Evolutionary conservation across 2,888 invertebrate species (phyloP), one percentile per base, ranked within the genome.

Genomic region (Ochropleura plecta): DNA sequence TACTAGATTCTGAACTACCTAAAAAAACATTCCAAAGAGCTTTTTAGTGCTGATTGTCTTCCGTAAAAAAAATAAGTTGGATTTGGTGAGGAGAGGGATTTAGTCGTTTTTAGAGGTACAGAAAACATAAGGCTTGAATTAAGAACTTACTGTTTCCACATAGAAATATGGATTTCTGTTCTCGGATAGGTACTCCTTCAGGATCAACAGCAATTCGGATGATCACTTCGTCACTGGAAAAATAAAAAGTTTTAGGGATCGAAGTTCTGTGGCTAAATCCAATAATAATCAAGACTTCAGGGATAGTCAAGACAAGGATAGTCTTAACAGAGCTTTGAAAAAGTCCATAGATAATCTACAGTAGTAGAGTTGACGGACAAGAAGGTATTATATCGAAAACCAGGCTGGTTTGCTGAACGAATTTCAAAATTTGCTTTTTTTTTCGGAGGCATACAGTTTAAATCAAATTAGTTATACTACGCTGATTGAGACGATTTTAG

Each of bases 111-210:
- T 7, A 0, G 14, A 14, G 55, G 10, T n/a, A 62, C 6, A 16
- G 14, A 46, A 12, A 46, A 63, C 8, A 44, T 18, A 10, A 0
- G 40, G 6, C 0, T 46, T 9, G 7, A 12, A n/a, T 44, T 7
- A 69, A 20, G 10, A 55, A 85, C 75, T 91, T 93, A 97, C 98
- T 97, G 90, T 96, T 95, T 4, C 97, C 97, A 90, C 98, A 98
- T 4, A 98, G 93, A 75, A 98, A 97, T 4, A 97, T 97, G 0
- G 98, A 98, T 79, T 97, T 97, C 12, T 97, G 97, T 69, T 97
- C 96, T 81, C 97, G 97, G 6, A 97, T 94, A 0, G 97, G 97
- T 48, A 98, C 97, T 4, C 98, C 98, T 94, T 98, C 98, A 0
- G 98, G 97, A 87, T 98, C 97, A 0, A 98, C 97, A 12, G 95